A percentile compares a stretch with the other conserved stretches of the same genome.
phyloP scores from a whole-genome alignment of 2,797 vertebrate species.

The Selene dorsalis region DNA sequence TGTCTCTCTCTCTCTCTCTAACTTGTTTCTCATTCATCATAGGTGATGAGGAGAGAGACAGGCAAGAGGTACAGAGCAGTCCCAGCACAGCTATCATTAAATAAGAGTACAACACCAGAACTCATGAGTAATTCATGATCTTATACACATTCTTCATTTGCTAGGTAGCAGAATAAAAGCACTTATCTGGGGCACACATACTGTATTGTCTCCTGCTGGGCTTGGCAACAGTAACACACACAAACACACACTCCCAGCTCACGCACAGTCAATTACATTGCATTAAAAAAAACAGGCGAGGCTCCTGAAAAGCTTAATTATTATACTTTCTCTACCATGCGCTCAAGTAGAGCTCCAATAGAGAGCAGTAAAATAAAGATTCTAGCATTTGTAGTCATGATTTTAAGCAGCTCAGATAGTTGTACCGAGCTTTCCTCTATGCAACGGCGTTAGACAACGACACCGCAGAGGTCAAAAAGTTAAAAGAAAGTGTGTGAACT shows the following conservation, averaged over 20 bases:
- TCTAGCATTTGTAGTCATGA: background rate
- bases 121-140: conserved; percentile 84
- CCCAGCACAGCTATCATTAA: conserved; percentile 74
- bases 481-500: background rate
- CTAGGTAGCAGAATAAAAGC: conserved; percentile 62
- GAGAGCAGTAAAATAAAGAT: background rate
- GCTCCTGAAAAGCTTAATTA: background rate
- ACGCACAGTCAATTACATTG: background rate
- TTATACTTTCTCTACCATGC: background rate
- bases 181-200: conserved; percentile 74
- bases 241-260: conserved; percentile 24
- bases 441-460: conserved; percentile 21
- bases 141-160: conserved; percentile 68
- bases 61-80: conserved; percentile 56
- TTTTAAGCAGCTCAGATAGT: background rate
- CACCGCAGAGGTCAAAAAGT: conserved; percentile 16
- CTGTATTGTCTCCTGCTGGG: conserved; percentile 37
- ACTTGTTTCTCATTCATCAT: conserved; percentile 71
- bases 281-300: conserved; percentile 18
- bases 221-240: conserved; percentile 22
- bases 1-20: conserved; percentile 19
- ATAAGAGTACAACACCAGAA: conserved; percentile 76
- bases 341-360: background rate
- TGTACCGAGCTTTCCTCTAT: background rate
- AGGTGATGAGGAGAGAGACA: conserved; percentile 65